Evolutionary conservation across 2,113 vertebrate genomes (phyloP).

Genomic region (Orientallactaga bullata): DNA sequence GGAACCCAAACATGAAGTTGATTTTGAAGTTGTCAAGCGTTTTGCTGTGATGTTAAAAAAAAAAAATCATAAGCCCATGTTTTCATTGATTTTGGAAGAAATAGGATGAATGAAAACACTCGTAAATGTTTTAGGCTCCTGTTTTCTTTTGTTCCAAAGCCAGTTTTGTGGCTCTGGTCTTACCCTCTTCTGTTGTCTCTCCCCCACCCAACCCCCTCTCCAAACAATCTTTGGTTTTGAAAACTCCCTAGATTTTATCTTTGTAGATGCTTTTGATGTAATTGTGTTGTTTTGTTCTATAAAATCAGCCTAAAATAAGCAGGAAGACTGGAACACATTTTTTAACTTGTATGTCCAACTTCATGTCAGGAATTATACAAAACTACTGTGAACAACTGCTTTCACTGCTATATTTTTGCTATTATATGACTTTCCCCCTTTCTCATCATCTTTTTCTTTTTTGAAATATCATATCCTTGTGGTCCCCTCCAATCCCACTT

Average conservation of each 20-base stretch:
- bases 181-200: conserved; percentile 63
- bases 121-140: conserved; percentile 65
- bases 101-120: conserved; percentile 58
- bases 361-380: not conserved
- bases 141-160: conserved; percentile 63
- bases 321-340: conserved; percentile 28
- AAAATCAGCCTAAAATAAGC: conserved; percentile 58
- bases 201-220: conserved; percentile 58
- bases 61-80: conserved; percentile 78
- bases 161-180: conserved; percentile 49
- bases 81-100: conserved; percentile 73
- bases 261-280: conserved; percentile 31
- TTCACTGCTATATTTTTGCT: conserved; percentile 40
- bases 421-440: not conserved
- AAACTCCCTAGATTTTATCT: conserved; percentile 60
- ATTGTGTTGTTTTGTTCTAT: conserved; percentile 46
- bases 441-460: not conserved
- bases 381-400: conserved; percentile 18
- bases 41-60: conserved; percentile 75
- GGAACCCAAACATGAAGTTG: conserved; percentile 88
- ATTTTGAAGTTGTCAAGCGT: conserved; percentile 87
- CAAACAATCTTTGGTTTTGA: conserved; percentile 63
- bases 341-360: not conserved
- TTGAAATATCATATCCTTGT: not conserved
- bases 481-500: not conserved